phyloP scores from a whole-genome alignment of 2,888 invertebrate species.

The Meganola albula region DNA sequence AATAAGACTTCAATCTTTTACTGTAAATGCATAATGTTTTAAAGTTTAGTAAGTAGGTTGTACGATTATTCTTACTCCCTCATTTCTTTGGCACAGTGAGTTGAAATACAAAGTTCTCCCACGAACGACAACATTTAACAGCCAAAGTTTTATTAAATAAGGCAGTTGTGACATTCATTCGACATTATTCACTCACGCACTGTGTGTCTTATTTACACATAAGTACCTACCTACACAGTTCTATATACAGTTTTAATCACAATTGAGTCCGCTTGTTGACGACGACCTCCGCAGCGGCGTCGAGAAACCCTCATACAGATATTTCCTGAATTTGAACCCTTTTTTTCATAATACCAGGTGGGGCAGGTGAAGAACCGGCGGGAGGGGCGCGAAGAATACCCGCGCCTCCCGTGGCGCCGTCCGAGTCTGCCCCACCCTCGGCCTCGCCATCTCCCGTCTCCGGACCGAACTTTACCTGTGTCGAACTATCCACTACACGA shows the following conservation, averaged over 20 bases:
- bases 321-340: slow-evolving; percentile 95
- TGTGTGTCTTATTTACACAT: slow-evolving; percentile 35
- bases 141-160: slow-evolving; percentile 30
- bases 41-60: no score
- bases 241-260: slow-evolving; percentile 44
- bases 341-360: slow-evolving; percentile 89
- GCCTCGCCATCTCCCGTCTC: slow-evolving; percentile 59
- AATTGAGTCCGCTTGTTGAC: slow-evolving; percentile 69
- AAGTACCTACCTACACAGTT: slow-evolving; percentile 10
- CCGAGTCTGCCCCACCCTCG: slow-evolving; percentile 61
- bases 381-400: slow-evolving; percentile 71
- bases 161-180: slow-evolving; percentile 31
- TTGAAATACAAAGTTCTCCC: slow-evolving; percentile 36
- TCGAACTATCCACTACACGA: slow-evolving; percentile 71
- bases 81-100: slow-evolving; percentile 35
- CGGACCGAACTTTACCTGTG: slow-evolving; percentile 71
- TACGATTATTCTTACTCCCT: slow-evolving; percentile 33
- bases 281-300: slow-evolving; percentile 59
- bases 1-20: no score
- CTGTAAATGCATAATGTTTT: no score
- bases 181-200: slow-evolving; percentile 32
- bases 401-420: slow-evolving; percentile 54
- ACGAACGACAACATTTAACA: slow-evolving; percentile 32
- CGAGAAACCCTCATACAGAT: slow-evolving; percentile 84
- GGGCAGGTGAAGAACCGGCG: slow-evolving; percentile 73